Conservation (phyloP, 2,113 vertebrate genomes). For the Clarias gariepinus region DNA sequence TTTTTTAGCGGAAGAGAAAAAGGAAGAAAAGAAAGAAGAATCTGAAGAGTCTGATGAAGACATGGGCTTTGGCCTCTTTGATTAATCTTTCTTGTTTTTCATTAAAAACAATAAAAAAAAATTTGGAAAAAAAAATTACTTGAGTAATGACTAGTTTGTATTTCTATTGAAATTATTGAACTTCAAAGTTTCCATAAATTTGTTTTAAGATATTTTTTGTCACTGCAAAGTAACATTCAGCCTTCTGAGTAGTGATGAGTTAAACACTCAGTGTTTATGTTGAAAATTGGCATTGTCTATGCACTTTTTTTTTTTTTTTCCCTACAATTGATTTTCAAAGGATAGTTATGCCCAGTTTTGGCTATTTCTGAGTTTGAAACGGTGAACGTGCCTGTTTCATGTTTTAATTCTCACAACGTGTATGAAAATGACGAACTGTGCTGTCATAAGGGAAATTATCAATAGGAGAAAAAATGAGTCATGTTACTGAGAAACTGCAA, state of each 20-base stretch:
- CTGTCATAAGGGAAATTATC: background rate
- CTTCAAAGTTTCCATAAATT: background rate
- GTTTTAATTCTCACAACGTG: background rate
- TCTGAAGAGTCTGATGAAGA: constrained; percentile 82
- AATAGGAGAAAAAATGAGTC: background rate
- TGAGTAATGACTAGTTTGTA: background rate
- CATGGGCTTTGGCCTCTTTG: constrained; percentile 84
- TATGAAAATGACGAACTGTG: background rate
- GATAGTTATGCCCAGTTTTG: background rate
- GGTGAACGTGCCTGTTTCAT: background rate
- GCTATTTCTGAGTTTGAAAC: background rate
- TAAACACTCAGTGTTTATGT: background rate
- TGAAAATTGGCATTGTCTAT: background rate
- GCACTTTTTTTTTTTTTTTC: background rate
- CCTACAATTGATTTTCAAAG: background rate
- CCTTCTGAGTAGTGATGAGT: no score
- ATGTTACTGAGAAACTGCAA: background rate
- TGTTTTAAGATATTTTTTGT: background rate
- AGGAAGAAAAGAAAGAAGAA: constrained; percentile 83
- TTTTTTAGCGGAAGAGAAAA: constrained; percentile 78
- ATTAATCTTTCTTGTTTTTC: constrained; percentile 69
- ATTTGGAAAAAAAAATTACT: constrained; percentile 29
- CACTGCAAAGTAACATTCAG: no score
- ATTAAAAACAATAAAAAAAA: constrained; percentile 77
- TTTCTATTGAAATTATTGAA: background rate